Base-by-base conservation (phyloP, 2,797 vertebrate genomes). In the Typhlichthys subterraneus region DNA sequence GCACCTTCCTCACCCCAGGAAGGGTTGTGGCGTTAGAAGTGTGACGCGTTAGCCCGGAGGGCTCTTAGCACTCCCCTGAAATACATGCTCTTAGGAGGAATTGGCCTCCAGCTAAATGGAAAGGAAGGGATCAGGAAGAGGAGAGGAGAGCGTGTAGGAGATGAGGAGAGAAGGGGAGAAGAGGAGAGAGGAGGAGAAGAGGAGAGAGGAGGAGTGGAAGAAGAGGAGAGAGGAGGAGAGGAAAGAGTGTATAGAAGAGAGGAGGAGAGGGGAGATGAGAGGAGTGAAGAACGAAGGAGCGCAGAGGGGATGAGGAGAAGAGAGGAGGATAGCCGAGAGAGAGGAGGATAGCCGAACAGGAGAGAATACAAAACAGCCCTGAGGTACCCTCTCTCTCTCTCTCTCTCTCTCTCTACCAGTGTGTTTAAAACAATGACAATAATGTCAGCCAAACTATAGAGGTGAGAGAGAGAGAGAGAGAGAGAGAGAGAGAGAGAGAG, bases 1-100 rank as follows among this genome's bases (percentile, higher is more conserved):
- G 65, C 75, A 70, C 64, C 70, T 80, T 82, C 71, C 60, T 67
- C 81, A 64, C 63, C 59, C 78, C 71, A 79, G 64, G 79, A 73
- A 75, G 81, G 72, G 72, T 84, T 83, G 86, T 80, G 80, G 84
- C 12, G 75, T 85, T 82, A 86, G 79, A 81, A 77, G 83, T 75
- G 82, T 61, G 78, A 84, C 80, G 77, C 57, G 68, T 78, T 73
- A 73, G 80, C 86, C 85, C 1, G 70, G 53, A 38, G 78, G 81
- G 79, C 67, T 79, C 79, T 59, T 79, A 74, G 19, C 74, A 73
- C 79, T 81, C 82, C 77, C 75, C 81, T 85, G 86, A 85, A 87
- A 85, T 73, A 73, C 71, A 78, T 83, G 76, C 75, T 81, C 70
- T 69, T 75, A 45, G 73, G 71, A 72, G 67, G 70, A 86, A 82